Percentiles rank a stretch among this genome's conserved stretches.
These are phyloP conservation scores for Lagodon rhomboides DNA, from an alignment of 2,797 vertebrate genomes.

Conservation along the genomic window DNA sequence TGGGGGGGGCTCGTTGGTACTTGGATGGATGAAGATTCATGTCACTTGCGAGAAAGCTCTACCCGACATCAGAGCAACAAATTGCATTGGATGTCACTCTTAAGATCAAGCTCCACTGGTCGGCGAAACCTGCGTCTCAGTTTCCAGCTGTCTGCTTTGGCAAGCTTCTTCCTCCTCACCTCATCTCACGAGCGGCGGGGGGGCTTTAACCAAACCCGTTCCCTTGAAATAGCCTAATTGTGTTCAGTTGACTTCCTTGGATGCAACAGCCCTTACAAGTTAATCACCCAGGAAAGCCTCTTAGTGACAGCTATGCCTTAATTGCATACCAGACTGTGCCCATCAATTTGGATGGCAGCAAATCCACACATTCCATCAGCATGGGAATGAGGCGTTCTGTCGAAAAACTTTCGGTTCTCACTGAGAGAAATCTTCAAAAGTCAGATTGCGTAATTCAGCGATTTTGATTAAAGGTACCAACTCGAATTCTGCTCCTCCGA, in stretches of 20 bases:
- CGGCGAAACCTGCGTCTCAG: constrained; percentile 44
- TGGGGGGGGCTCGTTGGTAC: constrained; percentile 50
- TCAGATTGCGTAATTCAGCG: constrained; percentile 39
- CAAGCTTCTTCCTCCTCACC: constrained; percentile 55
- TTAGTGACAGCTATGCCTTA: constrained; percentile 81
- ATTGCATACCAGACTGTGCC: constrained; percentile 81
- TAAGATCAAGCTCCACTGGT: constrained; percentile 47
- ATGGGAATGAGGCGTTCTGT: constrained; percentile 70
- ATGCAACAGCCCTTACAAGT: constrained; percentile 80
- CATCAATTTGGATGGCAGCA: constrained; percentile 78
- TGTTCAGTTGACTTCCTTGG: constrained; percentile 82
- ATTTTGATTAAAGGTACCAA: constrained; percentile 45
- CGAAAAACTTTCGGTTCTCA: constrained; percentile 31
- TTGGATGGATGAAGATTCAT: constrained; percentile 70
- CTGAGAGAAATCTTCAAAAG: constrained; percentile 29
- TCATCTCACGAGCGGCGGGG: constrained; percentile 56
- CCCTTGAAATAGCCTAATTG: constrained; percentile 78
- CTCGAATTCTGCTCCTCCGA: constrained; percentile 34
- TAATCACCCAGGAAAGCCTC: constrained; percentile 83
- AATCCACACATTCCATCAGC: constrained; percentile 78
- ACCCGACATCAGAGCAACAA: constrained; percentile 58
- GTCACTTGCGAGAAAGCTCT: constrained; percentile 59
- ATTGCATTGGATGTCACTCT: constrained; percentile 54
- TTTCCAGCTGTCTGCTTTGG: constrained; percentile 67
- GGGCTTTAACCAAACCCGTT: constrained; percentile 65